Percentiles rank a stretch among this genome's conserved stretches.
Evolutionary conservation across 2,797 vertebrate genomes (phyloP).

Genomic region (Telmatherina bonti): DNA sequence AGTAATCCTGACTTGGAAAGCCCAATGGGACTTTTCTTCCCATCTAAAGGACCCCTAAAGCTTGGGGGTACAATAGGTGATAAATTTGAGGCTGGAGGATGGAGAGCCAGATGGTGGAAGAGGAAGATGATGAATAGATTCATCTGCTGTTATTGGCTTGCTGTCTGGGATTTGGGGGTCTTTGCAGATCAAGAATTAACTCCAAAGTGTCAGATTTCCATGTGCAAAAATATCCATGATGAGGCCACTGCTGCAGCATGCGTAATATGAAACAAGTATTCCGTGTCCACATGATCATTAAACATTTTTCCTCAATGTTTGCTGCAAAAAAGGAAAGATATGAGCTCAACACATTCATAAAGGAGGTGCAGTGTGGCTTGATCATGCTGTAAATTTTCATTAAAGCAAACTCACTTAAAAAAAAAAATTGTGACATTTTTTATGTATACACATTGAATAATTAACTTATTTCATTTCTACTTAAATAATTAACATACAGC

Average conservation of each 20-base stretch:
- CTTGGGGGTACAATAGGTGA: constrained; percentile 14
- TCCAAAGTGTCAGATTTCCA: constrained; percentile 9
- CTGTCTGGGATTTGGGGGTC: background rate
- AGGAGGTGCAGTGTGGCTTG: constrained; percentile 3
- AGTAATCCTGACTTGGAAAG: constrained; percentile 50
- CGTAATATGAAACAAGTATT: constrained; percentile 16
- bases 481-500: constrained; percentile 18
- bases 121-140: constrained; percentile 42
- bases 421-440: constrained; percentile 15
- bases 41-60: constrained; percentile 24
- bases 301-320: constrained; percentile 20
- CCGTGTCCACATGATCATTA: constrained; percentile 20
- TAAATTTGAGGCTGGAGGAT: constrained; percentile 9
- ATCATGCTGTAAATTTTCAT: constrained; percentile 22
- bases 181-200: constrained; percentile 18
- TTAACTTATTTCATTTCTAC: constrained; percentile 16
- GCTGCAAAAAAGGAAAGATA: constrained; percentile 18
- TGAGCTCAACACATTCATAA: constrained; percentile 26
- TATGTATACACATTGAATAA: constrained; percentile 4
- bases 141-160: constrained; percentile 42
- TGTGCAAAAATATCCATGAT: constrained; percentile 4
- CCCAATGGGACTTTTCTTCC: constrained; percentile 50
- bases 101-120: constrained; percentile 25
- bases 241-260: background rate
- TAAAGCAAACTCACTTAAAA: constrained; percentile 31